A percentile compares a stretch with the other conserved stretches of the same genome.
Evolutionary conservation across 2,797 vertebrate genomes (phyloP).

Genomic region (Tauraco hartlaubi): DNA sequence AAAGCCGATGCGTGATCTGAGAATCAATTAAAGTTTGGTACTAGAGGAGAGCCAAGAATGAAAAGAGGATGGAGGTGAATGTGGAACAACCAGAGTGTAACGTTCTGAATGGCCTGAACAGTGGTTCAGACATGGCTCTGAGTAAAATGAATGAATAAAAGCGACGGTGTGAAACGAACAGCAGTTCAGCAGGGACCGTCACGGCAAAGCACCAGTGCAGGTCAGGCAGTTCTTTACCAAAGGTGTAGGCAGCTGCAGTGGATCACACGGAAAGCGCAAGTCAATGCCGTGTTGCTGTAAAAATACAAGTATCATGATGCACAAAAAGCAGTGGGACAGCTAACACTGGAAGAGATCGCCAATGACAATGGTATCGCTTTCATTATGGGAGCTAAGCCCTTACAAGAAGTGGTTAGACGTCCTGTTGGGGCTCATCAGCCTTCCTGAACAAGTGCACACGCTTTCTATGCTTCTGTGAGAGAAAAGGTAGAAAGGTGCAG

Average conservation of each 20-base stretch:
- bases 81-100: neutral
- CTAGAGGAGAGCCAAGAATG: neutral
- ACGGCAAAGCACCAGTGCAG: fast-evolving
- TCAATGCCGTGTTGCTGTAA: neutral
- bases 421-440: neutral
- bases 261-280: neutral
- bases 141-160: neutral
- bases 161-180: neutral
- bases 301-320: neutral
- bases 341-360: neutral
- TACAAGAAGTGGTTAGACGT: neutral
- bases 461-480: neutral
- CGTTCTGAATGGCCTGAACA: neutral
- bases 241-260: fast-evolving
- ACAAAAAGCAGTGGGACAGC: neutral
- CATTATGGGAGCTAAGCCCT: neutral
- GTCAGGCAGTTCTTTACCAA: neutral
- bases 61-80: neutral
- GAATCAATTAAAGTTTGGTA: neutral
- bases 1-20: neutral
- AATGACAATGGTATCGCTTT: neutral
- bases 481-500: neutral
- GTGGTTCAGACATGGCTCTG: neutral
- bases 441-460: neutral
- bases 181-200: neutral